These are phyloP conservation scores for Typhlichthys eigenmanni DNA, from an alignment of 2,797 vertebrate species.

Conservation along the genomic window DNA sequence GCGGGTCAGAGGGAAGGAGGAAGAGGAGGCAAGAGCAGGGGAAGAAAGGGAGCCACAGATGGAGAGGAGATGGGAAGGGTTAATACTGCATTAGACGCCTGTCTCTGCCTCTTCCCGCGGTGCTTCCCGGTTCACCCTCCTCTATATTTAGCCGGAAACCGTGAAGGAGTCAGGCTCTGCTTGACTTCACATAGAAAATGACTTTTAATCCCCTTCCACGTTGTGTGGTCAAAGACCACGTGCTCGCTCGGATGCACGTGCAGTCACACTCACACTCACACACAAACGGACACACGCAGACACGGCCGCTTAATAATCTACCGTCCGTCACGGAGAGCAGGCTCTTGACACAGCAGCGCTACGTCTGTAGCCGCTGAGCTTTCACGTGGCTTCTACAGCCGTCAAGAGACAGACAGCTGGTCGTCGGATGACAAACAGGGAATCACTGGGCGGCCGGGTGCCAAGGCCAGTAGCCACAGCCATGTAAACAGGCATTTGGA, in stretches of 20 bases:
- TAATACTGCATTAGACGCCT: constrained; percentile 70
- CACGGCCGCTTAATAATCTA: neutral
- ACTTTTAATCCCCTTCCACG: constrained; percentile 46
- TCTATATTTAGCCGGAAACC: constrained; percentile 79
- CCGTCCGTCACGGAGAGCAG: neutral
- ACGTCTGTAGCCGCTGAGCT: constrained; percentile 55
- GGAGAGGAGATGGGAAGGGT: constrained; percentile 44
- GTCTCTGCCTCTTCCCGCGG: constrained; percentile 48
- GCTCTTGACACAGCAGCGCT: constrained; percentile 7
- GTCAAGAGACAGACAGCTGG: constrained; percentile 50
- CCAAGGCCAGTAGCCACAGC: constrained; percentile 55
- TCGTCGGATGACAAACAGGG: constrained; percentile 50
- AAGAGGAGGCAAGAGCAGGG: constrained; percentile 36
- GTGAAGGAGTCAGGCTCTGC: constrained; percentile 76
- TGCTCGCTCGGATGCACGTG: constrained; percentile 47
- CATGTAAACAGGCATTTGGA: constrained; percentile 57
- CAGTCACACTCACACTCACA: constrained; percentile 16
- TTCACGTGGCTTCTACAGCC: constrained; percentile 50
- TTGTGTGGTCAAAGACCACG: constrained; percentile 18
- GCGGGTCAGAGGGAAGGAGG: constrained; percentile 59
- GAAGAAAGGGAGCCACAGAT: constrained; percentile 49
- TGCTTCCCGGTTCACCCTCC: constrained; percentile 34
- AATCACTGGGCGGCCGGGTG: constrained; percentile 42
- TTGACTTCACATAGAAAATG: constrained; percentile 71
- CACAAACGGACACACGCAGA: neutral